These are phyloP conservation scores for Nixonia krombeini DNA, from an alignment of 1,140 invertebrate species.

Conservation along the genomic window DNA sequence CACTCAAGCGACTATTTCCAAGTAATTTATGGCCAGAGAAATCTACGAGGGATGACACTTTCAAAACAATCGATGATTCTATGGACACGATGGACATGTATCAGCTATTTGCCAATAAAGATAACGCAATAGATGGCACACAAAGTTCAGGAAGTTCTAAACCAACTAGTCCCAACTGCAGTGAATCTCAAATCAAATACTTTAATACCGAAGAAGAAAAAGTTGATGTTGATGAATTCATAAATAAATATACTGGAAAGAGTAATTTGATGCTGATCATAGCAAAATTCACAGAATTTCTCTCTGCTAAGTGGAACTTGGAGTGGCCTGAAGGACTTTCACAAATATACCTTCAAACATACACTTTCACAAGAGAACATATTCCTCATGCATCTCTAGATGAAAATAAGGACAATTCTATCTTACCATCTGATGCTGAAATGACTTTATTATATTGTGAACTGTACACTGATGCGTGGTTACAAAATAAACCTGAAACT, in stretches of 20 bases:
- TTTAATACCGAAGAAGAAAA: slow-evolving; percentile 78
- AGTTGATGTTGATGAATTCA: slow-evolving; percentile 76
- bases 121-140: slow-evolving; percentile 60
- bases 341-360: slow-evolving; percentile 75
- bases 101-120: slow-evolving; percentile 75
- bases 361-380: slow-evolving; percentile 70
- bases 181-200: slow-evolving; percentile 66
- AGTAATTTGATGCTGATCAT: slow-evolving; percentile 77
- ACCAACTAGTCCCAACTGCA: slow-evolving; percentile 53
- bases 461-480: slow-evolving; percentile 74
- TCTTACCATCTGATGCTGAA: slow-evolving; percentile 73
- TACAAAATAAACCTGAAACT: slow-evolving; percentile 70
- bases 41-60: slow-evolving; percentile 63
- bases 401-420: slow-evolving; percentile 68
- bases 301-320: slow-evolving; percentile 75
- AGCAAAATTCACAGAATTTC: slow-evolving; percentile 73
- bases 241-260: slow-evolving; percentile 71
- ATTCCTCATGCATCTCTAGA: slow-evolving; percentile 70
- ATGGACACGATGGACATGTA: slow-evolving; percentile 77
- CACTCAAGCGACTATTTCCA: slow-evolving; percentile 75
- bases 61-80: slow-evolving; percentile 73
- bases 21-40: slow-evolving; percentile 72
- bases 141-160: slow-evolving; percentile 64
- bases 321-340: slow-evolving; percentile 77
- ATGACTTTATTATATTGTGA: slow-evolving; percentile 78